Evolutionary conservation across 1,140 invertebrate species (phyloP), one percentile per base, ranked within the genome.

Genomic region (Drosophila guanche): DNA sequence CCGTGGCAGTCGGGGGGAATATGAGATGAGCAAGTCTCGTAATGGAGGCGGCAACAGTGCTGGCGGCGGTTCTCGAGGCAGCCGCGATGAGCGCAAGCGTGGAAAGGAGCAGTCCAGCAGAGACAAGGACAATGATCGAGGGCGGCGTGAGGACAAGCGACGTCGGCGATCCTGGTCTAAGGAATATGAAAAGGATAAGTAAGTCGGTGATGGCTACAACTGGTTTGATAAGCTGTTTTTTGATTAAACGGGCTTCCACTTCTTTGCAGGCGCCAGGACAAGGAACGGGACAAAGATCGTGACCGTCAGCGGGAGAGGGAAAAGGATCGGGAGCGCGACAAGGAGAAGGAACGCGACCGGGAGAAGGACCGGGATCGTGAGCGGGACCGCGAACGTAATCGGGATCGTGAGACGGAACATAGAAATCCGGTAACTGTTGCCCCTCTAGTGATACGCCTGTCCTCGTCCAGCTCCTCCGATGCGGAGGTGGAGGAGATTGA

Each of bases 91-190:
- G 0, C 75, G 83, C 1, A 89, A 88, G 20, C 84, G 83, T 1
- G 42, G 54, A 5, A 79, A 83, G 41, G 89, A 90, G 33, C 33
- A 1, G 33, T 37, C 33, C 10, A 37, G 50, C 7, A 76, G 79
- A 42, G 89, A 90, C 2, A 57, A 57, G 45, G 94, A 95, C 7
- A 59, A 66, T 92, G 94, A 57, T 94, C 94, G 73, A 92, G 94
- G 29, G n/a, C 14, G 76, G 3, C 71, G 86, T 3, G 90, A 91
- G 7, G 90, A 91, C 6, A 91, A 91, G 53, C 80, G 90, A 0
- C 63, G 88, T 16, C 89, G 80, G 52, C 92, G 92, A 43, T 91
- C 91, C 42, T 76, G 92, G 42, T 92, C 93, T 2, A 90, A 84
- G 51, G 89, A 90, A 0, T 89, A 90, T 43, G 89, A 90, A 4